Conservation (phyloP, 1,140 invertebrate genomes). For the Monochamus saltuarius region DNA sequence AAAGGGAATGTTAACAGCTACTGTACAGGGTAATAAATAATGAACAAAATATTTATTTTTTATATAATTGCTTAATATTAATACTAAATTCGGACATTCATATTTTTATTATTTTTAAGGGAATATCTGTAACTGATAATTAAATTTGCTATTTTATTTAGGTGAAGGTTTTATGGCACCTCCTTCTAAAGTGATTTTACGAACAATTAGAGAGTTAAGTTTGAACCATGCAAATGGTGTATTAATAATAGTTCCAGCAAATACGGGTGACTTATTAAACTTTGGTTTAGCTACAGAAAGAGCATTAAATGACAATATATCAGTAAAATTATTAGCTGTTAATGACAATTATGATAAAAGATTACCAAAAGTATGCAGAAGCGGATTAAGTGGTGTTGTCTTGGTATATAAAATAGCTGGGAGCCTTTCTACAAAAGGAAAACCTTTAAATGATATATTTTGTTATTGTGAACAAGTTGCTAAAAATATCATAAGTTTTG, state of each 20-base stretch:
- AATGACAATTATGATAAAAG: slow-evolving; percentile 36
- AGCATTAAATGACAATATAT: slow-evolving; percentile 41
- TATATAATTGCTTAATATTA: neutral
- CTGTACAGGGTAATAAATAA: slow-evolving; percentile 58
- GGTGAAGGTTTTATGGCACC: slow-evolving; percentile 54
- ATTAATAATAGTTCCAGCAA: slow-evolving; percentile 43
- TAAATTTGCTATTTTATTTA: slow-evolving; percentile 15
- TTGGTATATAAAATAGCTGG: slow-evolving; percentile 69
- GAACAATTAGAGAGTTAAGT: slow-evolving; percentile 56
- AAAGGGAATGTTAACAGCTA: slow-evolving; percentile 66
- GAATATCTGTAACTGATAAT: too few relatives aligned
- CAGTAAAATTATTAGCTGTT: slow-evolving; percentile 37
- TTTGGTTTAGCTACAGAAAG: slow-evolving; percentile 49
- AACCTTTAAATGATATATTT: slow-evolving; percentile 54
- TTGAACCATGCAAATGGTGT: slow-evolving; percentile 42
- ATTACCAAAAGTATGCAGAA: slow-evolving; percentile 37
- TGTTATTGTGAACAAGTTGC: slow-evolving; percentile 40
- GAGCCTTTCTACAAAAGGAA: slow-evolving; percentile 63
- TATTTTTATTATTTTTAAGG: neutral
- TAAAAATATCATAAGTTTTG: slow-evolving; percentile 41
- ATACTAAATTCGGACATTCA: neutral
- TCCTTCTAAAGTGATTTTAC: slow-evolving; percentile 52
- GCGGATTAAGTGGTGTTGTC: slow-evolving; percentile 59
- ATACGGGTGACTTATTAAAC: slow-evolving; percentile 39
- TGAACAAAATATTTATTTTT: slow-evolving; percentile 1